A percentile compares a stretch with the other conserved stretches of the same genome.
Evolutionary conservation across 2,888 invertebrate species (phyloP).

Genomic region (Hartigia nigra): DNA sequence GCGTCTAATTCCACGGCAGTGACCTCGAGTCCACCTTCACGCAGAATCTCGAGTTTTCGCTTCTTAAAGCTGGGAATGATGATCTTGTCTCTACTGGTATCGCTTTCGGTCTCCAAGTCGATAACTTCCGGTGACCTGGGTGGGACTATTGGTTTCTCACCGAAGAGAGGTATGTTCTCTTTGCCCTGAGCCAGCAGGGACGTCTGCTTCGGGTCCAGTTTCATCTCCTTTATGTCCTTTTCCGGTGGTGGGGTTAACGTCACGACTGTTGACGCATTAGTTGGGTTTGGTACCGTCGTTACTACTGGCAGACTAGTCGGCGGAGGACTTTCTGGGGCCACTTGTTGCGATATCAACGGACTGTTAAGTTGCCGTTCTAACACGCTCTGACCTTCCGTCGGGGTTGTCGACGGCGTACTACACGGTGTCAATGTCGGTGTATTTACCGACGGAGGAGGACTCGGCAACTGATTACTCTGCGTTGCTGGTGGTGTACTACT

Average conservation of each 20-base stretch:
- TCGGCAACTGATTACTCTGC: slow-evolving; percentile 54
- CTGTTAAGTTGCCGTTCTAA: slow-evolving; percentile 60
- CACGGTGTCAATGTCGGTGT: slow-evolving; percentile 55
- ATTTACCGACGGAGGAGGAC: slow-evolving; percentile 58
- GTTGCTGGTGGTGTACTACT: slow-evolving; percentile 41
- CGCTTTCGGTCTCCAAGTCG: slow-evolving; percentile 69
- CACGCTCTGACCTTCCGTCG: slow-evolving; percentile 54
- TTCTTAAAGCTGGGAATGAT: slow-evolving; percentile 71
- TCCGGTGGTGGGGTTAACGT: slow-evolving; percentile 65
- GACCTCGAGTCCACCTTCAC: slow-evolving; percentile 80
- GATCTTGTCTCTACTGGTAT: slow-evolving; percentile 56
- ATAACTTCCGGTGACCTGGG: slow-evolving; percentile 76
- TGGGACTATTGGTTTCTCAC: slow-evolving; percentile 67
- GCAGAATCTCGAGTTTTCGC: slow-evolving; percentile 79
- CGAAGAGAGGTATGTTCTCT: slow-evolving; percentile 69
- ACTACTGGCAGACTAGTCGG: slow-evolving; percentile 49
- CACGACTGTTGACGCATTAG: slow-evolving; percentile 62
- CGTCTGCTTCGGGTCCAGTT: slow-evolving; percentile 58
- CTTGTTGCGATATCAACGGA: slow-evolving; percentile 47
- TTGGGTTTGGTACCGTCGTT: slow-evolving; percentile 52
- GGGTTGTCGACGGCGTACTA: slow-evolving; percentile 58
- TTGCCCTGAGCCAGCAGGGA: slow-evolving; percentile 68
- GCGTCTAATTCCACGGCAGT: slow-evolving; percentile 71
- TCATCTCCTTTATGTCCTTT: slow-evolving; percentile 62
- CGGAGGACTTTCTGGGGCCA: slow-evolving; percentile 41